A percentile compares a stretch with the other conserved stretches of the same genome.
These are phyloP conservation scores for Halcyon leucocephala DNA, from an alignment of 2,797 vertebrate genomes.

Conservation along the genomic window DNA sequence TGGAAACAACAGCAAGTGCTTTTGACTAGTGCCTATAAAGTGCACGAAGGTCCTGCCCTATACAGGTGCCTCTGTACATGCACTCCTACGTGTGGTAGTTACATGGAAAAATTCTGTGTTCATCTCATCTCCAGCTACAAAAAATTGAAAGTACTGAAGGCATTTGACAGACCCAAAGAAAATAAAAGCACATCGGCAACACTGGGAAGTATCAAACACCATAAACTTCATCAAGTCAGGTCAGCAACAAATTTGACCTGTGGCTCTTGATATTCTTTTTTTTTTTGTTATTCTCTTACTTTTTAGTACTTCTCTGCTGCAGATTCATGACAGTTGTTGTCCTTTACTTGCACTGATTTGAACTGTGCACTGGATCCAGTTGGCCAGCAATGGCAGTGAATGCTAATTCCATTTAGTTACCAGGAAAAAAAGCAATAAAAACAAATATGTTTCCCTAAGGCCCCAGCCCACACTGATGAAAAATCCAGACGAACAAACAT, in stretches of 20 bases:
- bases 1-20: fast-evolving
- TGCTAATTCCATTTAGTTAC: constrained; percentile 27
- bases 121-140: neutral
- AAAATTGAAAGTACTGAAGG: neutral
- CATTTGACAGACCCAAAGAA: neutral
- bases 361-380: neutral
- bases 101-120: neutral
- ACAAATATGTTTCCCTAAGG: constrained; percentile 33
- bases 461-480: neutral
- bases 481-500: constrained; percentile 3
- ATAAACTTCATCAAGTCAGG: neutral
- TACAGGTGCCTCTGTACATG: fast-evolving
- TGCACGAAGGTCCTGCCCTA: neutral
- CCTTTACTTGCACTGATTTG: neutral
- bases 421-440: neutral
- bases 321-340: neutral
- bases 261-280: neutral
- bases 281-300: neutral
- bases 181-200: neutral
- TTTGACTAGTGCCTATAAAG: neutral
- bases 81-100: neutral
- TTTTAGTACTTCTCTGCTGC: neutral
- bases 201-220: neutral
- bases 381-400: constrained; percentile 1
- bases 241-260: neutral